These are phyloP conservation scores for Melanotaenia maccullochi DNA, from an alignment of 2,797 vertebrate species.

Conservation along the genomic window DNA sequence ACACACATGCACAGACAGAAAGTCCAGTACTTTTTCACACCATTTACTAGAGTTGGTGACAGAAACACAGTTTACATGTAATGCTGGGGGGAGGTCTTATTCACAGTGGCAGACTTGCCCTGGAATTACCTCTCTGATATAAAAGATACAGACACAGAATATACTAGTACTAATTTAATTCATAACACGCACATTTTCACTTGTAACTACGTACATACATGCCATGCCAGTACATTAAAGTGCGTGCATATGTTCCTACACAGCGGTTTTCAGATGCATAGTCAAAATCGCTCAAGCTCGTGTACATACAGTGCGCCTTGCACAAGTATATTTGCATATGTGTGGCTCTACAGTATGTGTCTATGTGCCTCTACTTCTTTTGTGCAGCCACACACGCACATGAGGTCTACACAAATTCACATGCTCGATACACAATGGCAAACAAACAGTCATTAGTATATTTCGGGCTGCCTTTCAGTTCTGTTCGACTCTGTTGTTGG, in stretches of 20 bases:
- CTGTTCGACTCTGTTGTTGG: slow-evolving; percentile 72
- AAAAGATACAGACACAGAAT: slow-evolving; percentile 13
- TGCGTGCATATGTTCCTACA: slow-evolving; percentile 40
- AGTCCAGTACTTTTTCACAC: slow-evolving; percentile 64
- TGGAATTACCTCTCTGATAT: slow-evolving; percentile 35
- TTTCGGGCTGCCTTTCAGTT: slow-evolving; percentile 74
- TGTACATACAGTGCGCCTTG: slow-evolving; percentile 15
- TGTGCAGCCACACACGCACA: slow-evolving; percentile 24
- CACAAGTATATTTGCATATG: slow-evolving; percentile 28
- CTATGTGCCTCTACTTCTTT: slow-evolving; percentile 9
- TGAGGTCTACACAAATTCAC: slow-evolving; percentile 49
- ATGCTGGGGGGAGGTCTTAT: slow-evolving; percentile 62
- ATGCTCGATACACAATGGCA: slow-evolving; percentile 62
- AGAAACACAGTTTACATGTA: slow-evolving; percentile 68
- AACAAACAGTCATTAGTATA: slow-evolving; percentile 80
- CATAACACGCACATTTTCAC: slow-evolving; percentile 44
- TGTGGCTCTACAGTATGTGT: neutral
- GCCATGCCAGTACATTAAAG: slow-evolving; percentile 36
- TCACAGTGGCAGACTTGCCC: slow-evolving; percentile 60
- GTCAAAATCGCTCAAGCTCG: slow-evolving; percentile 35
- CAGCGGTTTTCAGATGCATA: slow-evolving; percentile 36
- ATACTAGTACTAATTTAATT: slow-evolving; percentile 43
- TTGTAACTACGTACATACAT: slow-evolving; percentile 41
- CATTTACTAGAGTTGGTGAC: slow-evolving; percentile 72
- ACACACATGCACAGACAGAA: slow-evolving; percentile 31